Evolutionary conservation across 64 coral and sea anemone genomes (phyloP), one percentile per base, ranked within the genome.

Genomic region (Anthopleura sola): DNA sequence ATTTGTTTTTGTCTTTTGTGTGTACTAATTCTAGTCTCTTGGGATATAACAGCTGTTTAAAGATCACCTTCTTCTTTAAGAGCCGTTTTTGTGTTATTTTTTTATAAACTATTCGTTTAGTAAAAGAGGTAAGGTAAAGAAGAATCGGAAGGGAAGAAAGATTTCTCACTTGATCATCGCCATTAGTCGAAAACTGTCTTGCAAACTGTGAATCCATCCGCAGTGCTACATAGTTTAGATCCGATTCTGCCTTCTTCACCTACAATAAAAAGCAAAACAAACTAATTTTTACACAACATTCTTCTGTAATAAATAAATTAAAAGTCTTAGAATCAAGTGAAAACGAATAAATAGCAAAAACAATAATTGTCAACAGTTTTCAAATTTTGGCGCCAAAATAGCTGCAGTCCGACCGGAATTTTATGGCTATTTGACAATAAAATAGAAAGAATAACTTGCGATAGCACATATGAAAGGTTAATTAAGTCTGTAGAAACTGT

Each of bases 171-270:
- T 92, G 55, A 23, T 88, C 60, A 46, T 86, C 86, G 10, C 88
- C 84, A 19, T 62, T 89, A 60, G 92, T 88, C 0, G 74, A 20
- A 85, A 95, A 99, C 49, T 92, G 90, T 24, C 94, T 78, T 11
- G 89, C 83, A 87, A 99, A 99, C 49, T 99, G 85, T 15, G 93
- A 86, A 44, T 91, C 89, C 16, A 99, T 75, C 85, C 92, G 84
- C 37, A 94, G 84, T 15, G 93, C 88, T 32, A 94, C 86, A 60
- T 88, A 94, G 60, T 99, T 99, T 33, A 95, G 78, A 85, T 99
- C 97, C 19, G 93, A 95, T 49, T 99, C 97, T n/a, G 93, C 87
- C 56, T 99, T 99, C 75, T 99, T 86, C 29, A 99, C 88, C 97
- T 99, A 78, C 78, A 85, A 60, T 12, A 49, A 57, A 37, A 66